Evolutionary conservation across 2,797 vertebrate species (phyloP).

Genomic region (Sebastes melanostomus): DNA sequence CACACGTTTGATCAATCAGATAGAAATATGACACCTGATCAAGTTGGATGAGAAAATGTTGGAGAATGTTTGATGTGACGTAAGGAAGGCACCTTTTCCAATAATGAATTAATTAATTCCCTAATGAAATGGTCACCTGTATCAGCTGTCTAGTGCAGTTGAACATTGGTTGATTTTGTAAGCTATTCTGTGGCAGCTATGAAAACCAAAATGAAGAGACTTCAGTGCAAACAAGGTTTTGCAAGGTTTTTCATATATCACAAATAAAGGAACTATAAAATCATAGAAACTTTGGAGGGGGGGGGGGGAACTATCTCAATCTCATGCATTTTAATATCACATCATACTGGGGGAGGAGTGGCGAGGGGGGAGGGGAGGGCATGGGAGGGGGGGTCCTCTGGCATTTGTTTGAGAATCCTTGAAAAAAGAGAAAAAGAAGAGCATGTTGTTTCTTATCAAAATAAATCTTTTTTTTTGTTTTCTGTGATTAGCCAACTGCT

Average conservation of each 20-base stretch:
- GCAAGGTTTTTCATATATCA: slow-evolving; percentile 73
- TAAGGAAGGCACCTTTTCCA: slow-evolving; percentile 97
- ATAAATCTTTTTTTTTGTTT: slow-evolving; percentile 86
- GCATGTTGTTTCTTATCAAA: slow-evolving; percentile 90
- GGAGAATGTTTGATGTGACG: slow-evolving; percentile 67
- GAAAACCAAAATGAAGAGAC: slow-evolving; percentile 87
- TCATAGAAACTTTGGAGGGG: slow-evolving; percentile 72
- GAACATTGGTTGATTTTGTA: slow-evolving; percentile 70
- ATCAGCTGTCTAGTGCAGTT: slow-evolving; percentile 87
- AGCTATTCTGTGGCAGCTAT: slow-evolving; percentile 86
- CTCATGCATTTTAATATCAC: slow-evolving; percentile 90
- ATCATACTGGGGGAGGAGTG: slow-evolving; percentile 60
- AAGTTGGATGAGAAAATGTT: slow-evolving; percentile 64
- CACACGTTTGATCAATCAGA: slow-evolving; percentile 61
- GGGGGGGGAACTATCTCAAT: slow-evolving; percentile 77
- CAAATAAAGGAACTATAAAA: slow-evolving; percentile 77
- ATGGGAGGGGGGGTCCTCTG: slow-evolving; percentile 54
- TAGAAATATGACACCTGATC: slow-evolving; percentile 72
- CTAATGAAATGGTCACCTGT: slow-evolving; percentile 81
- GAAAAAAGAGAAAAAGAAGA: slow-evolving; percentile 85
- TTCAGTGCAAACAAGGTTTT: slow-evolving; percentile 91
- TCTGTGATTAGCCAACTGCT: slow-evolving; percentile 82
- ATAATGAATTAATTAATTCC: slow-evolving; percentile 81
- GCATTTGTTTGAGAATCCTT: slow-evolving; percentile 88
- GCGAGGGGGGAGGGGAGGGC: background rate